A percentile compares a stretch with the other conserved stretches of the same genome.
phyloP scores from a whole-genome alignment of 2,797 vertebrate genomes.

The Synaphobranchus kaupii region DNA sequence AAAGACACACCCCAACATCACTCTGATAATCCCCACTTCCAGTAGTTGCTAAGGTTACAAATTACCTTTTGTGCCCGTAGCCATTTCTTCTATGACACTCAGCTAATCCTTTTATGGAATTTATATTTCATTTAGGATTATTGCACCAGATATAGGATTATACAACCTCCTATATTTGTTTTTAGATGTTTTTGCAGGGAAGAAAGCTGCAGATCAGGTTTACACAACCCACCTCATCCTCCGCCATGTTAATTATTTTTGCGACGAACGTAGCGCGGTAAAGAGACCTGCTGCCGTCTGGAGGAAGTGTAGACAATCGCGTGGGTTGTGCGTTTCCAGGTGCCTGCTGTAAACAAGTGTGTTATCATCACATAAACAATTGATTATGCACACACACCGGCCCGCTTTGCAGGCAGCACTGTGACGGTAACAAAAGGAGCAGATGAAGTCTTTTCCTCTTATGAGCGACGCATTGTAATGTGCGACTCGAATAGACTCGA shows the following conservation, averaged over 20 bases:
- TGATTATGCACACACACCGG: constrained; percentile 43
- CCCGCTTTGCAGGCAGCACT: constrained; percentile 50
- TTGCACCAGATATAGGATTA: constrained; percentile 70
- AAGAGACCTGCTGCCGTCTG: constrained; percentile 40
- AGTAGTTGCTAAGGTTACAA: constrained; percentile 98
- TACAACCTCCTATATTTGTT: constrained; percentile 53
- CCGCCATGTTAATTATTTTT: constrained; percentile 31
- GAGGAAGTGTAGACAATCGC: constrained; percentile 76
- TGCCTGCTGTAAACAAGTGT: constrained; percentile 45
- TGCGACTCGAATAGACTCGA: constrained; percentile 33
- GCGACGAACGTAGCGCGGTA: constrained; percentile 32
- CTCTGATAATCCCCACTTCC: constrained; percentile 90
- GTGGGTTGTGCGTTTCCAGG: constrained; percentile 51
- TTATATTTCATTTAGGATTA: constrained; percentile 85
- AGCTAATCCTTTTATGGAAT: constrained; percentile 82
- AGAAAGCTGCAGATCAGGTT: constrained; percentile 58
- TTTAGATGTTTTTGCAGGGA: constrained; percentile 49
- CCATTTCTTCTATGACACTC: constrained; percentile 89
- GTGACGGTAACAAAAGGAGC: constrained; percentile 46
- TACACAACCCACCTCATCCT: constrained; percentile 39
- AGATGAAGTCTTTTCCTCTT: constrained; percentile 45
- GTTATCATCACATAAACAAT: constrained; percentile 63
- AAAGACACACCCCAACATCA: constrained; percentile 80
- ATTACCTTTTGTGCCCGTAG: constrained; percentile 91
- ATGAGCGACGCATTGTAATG: constrained; percentile 40